phyloP scores from a whole-genome alignment of 53 echinoderm and acorn worm species.

The Luidia sarsii region DNA sequence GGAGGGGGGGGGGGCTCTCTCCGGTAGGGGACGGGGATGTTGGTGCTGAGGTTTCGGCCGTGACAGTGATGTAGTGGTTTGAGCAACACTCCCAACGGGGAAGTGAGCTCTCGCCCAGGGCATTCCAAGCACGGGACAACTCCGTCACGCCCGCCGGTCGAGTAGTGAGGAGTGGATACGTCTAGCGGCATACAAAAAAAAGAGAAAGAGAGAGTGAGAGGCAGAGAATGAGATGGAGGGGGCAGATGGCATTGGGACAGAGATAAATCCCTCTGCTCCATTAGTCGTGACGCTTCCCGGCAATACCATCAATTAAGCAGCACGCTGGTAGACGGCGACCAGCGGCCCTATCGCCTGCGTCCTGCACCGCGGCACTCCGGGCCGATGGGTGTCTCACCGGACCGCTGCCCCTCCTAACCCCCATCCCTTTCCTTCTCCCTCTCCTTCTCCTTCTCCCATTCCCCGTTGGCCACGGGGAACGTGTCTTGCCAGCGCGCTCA shows the following conservation, averaged over 20 bases:
- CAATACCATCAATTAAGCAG: constrained; percentile 42
- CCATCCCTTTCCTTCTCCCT: neutral
- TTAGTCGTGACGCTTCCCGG: constrained; percentile 26
- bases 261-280: constrained; percentile 45
- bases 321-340: too few species aligned
- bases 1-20: too few species aligned
- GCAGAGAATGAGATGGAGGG: constrained; percentile 3
- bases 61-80: too few species aligned
- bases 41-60: too few species aligned
- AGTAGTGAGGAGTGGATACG: too few species aligned
- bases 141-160: too few species aligned
- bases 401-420: neutral
- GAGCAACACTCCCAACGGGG: too few species aligned
- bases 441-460: neutral
- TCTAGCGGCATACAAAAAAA: too few species aligned
- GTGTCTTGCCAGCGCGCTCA: neutral
- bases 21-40: too few species aligned
- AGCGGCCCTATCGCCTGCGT: neutral
- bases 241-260: constrained; percentile 43
- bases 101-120: too few species aligned
- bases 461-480: neutral
- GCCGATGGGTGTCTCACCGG: neutral
- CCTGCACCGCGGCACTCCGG: constrained; percentile 5
- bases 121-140: neutral
- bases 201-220: neutral